Conservation (phyloP, 2,888 invertebrate genomes). For the Nephrocerus scutellatus region DNA sequence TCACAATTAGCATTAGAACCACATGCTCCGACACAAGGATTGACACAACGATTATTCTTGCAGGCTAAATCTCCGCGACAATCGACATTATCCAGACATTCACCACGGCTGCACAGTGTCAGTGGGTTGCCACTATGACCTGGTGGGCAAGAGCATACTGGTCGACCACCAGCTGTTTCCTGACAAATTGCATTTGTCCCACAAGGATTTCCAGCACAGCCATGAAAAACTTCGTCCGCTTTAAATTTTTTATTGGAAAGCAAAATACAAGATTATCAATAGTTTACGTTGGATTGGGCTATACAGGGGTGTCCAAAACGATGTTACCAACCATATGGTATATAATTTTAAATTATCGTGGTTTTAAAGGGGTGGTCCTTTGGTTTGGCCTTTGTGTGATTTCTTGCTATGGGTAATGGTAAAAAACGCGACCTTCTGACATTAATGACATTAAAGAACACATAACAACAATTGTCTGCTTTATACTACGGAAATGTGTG, state of each 20-base stretch:
- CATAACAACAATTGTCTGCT: too few species aligned
- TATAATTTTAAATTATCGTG: neutral
- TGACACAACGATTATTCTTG: conserved; percentile 68
- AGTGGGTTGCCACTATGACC: conserved; percentile 76
- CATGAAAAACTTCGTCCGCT: conserved; percentile 30
- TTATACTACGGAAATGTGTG: too few species aligned
- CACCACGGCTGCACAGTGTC: conserved; percentile 63
- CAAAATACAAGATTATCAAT: too few species aligned
- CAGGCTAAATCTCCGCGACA: conserved; percentile 67
- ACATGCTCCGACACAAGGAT: conserved; percentile 71
- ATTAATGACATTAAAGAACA: too few species aligned
- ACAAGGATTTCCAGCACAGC: conserved; percentile 57
- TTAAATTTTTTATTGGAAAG: conserved; percentile 7
- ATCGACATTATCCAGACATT: conserved; percentile 70
- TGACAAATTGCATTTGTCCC: conserved; percentile 64
- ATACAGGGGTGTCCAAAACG: neutral
- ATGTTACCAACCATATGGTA: neutral
- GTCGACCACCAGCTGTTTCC: conserved; percentile 58
- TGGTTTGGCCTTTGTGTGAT: neutral
- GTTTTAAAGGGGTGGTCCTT: neutral
- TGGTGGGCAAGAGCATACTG: conserved; percentile 73
- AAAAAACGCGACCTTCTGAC: too few species aligned
- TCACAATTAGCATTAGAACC: conserved; percentile 71
- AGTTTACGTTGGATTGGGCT: too few species aligned
- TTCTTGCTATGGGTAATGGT: too few species aligned